A percentile compares a stretch with the other conserved stretches of the same genome.
phyloP scores from a whole-genome alignment of 1,140 invertebrate genomes.

The Ceratosolen solmsi region DNA sequence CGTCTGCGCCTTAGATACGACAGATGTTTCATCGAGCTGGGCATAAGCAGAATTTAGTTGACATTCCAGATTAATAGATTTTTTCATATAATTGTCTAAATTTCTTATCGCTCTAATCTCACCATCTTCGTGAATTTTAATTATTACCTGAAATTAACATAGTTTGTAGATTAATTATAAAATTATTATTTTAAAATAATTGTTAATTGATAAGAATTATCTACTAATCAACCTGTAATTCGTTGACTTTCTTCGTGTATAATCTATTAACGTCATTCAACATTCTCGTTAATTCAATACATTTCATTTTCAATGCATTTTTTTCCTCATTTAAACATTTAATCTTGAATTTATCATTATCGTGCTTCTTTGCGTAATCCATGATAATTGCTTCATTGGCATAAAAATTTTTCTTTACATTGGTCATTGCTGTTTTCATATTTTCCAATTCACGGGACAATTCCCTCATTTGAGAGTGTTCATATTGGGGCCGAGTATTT shows the following conservation, averaged over 20 bases:
- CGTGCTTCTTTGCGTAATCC: conserved; percentile 53
- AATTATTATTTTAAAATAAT: not conserved
- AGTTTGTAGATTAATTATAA: not conserved
- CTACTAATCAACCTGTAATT: conserved; percentile 53
- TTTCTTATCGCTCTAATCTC: conserved; percentile 49
- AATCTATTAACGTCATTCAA: conserved; percentile 47
- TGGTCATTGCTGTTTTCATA: conserved; percentile 54
- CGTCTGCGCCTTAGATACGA: conserved; percentile 55
- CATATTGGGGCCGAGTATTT: conserved; percentile 53
- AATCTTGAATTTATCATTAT: conserved; percentile 55
- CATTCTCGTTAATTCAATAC: conserved; percentile 40
- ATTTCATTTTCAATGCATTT: conserved; percentile 48
- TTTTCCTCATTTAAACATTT: conserved; percentile 51
- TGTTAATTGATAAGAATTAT: not conserved
- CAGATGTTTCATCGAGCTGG: conserved; percentile 53
- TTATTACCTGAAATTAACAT: conserved; percentile 46
- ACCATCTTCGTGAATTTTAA: conserved; percentile 55
- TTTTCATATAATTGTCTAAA: conserved; percentile 57
- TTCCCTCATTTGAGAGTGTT: conserved; percentile 51
- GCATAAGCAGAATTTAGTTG: conserved; percentile 54
- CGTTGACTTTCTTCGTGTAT: conserved; percentile 55
- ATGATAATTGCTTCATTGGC: too few relatives aligned
- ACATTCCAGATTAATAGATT: conserved; percentile 53
- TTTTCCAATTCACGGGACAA: conserved; percentile 59
- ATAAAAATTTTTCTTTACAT: conserved; percentile 54